Base-by-base conservation (phyloP, 2,888 invertebrate genomes). In the Odontomyia ornata region DNA sequence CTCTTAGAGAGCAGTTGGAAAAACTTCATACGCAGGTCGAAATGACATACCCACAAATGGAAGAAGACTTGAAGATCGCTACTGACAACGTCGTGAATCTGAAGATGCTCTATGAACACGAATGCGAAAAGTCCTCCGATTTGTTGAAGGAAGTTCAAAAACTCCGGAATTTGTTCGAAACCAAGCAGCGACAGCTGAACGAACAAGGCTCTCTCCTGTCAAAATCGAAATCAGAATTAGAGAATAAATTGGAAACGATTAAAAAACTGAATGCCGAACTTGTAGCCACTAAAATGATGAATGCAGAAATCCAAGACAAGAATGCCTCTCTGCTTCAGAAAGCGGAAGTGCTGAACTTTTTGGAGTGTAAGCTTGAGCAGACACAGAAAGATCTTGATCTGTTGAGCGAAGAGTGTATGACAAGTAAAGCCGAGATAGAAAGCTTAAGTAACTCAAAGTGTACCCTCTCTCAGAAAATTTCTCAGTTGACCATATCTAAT, bases 401-500 rank as follows among this genome's bases (percentile, higher is more conserved):
- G 18, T 23, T 52, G 21, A n/a, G 23, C 28, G 13, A 18, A 1
- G 46, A 75, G 1, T 25, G 43, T 46, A 2, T 2, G 11, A 62
- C 7, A 43, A 23, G 43, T 9, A 75, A 30, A 25, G 5, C 46
- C n/a, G 43, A 43, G 5, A 25, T 64, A n/a, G n/a, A n/a, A n/a
- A n/a, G n/a, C n/a, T 13, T 60, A 4, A 57, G 1, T 11, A 43
- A 15, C 27, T 30, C 57, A 4, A 64, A 23, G 21, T 21, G 13
- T 4, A 25, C 28, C 36, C 67, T 75, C 18, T 13, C 36, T 11
- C 1, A 64, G 7, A 15, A 46, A 3, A 3, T 18, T 15, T n/a
- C 27, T 9, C 47, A 71, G 15, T 52, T 77, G 7, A 77, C 81
- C 18, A 82, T 83, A 4, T 81, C 81, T n/a, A 82, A 81, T 7